phyloP scores from a whole-genome alignment of 1,140 invertebrate species.

The Pentalonia nigronervosa region DNA sequence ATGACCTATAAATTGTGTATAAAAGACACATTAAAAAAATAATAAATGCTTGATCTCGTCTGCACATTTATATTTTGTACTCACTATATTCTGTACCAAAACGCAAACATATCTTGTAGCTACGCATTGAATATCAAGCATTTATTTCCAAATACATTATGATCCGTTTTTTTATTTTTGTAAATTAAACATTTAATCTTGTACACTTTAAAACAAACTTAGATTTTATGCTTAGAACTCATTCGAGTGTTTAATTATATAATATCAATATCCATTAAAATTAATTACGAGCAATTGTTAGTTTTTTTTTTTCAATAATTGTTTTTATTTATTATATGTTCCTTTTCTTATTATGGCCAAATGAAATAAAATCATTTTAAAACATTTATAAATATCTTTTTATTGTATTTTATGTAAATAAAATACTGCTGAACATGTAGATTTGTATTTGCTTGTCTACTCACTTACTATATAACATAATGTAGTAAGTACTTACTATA shows the following conservation, averaged over 20 bases:
- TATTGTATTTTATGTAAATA: neutral
- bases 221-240: neutral
- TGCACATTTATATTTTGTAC: slow-evolving; percentile 1
- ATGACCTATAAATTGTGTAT: neutral
- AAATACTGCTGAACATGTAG: neutral
- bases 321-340: slow-evolving; percentile 48
- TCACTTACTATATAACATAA: neutral
- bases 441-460: neutral
- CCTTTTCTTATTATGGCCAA: slow-evolving; percentile 30
- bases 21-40: slow-evolving; percentile 7
- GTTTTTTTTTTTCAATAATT: neutral
- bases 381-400: neutral
- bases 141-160: neutral
- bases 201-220: neutral
- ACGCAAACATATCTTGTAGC: neutral
- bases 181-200: neutral
- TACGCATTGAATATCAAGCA: neutral
- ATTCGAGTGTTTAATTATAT: neutral
- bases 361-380: slow-evolving; percentile 3
- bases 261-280: neutral
- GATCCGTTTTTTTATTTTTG: neutral
- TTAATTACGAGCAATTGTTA: neutral
- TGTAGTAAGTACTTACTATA: neutral
- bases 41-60: slow-evolving; percentile 37
- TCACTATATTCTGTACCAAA: neutral